These are phyloP conservation scores for Gymnoscopelus microlampas DNA, from an alignment of 2,797 vertebrate species.

Conservation along the genomic window DNA sequence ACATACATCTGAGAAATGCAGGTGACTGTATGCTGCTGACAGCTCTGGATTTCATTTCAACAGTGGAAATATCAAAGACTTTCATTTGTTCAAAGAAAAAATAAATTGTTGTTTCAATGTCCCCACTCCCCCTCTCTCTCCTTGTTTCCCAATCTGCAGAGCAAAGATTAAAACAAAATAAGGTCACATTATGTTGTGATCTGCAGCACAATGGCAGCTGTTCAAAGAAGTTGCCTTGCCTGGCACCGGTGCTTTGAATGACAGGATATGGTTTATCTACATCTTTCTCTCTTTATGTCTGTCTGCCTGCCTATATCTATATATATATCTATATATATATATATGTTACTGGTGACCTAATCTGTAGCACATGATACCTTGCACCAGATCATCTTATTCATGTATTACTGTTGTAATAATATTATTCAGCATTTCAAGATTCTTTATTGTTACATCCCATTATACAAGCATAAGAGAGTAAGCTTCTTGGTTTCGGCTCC, in stretches of 20 bases:
- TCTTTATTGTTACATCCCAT: no score
- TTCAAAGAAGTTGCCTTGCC: constrained; percentile 37
- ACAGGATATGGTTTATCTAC: constrained; percentile 16
- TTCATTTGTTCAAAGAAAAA: constrained; percentile 2
- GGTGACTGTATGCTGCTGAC: constrained; percentile 5
- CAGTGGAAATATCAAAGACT: constrained; percentile 55
- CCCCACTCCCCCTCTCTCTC: constrained; percentile 7
- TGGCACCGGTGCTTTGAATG: constrained; percentile 34
- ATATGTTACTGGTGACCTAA: neutral
- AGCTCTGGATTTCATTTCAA: constrained; percentile 57
- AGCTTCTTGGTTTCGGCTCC: no score
- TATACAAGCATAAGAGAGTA: no score
- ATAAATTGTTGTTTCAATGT: constrained; percentile 34
- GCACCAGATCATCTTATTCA: no score
- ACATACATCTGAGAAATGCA: constrained; percentile 45
- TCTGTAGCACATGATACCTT: neutral
- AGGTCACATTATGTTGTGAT: constrained; percentile 47
- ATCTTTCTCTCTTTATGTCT: constrained; percentile 5
- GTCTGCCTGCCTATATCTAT: neutral
- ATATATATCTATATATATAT: neutral
- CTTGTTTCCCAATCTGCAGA: constrained; percentile 64
- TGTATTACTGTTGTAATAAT: no score
- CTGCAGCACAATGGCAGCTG: constrained; percentile 37
- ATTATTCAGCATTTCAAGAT: no score
- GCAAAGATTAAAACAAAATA: constrained; percentile 52